phyloP scores from a whole-genome alignment of 2,113 vertebrate genomes.

The Gorsachius goisagi region DNA sequence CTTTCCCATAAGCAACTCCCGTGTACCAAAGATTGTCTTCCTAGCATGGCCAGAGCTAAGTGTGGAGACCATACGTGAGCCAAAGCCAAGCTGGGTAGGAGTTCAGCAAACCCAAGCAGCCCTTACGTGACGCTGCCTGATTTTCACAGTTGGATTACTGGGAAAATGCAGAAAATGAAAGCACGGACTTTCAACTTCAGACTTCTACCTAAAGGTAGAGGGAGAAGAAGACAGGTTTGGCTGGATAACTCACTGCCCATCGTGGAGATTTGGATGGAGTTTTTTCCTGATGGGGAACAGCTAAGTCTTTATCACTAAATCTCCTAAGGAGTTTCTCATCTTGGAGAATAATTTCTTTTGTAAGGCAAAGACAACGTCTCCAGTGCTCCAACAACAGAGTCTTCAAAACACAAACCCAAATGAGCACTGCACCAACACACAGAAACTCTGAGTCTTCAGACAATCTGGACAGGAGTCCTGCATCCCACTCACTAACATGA shows the following conservation, averaged over 20 bases:
- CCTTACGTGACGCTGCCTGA: neutral
- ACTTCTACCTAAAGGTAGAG: neutral
- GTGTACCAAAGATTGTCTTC: neutral
- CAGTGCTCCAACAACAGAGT: neutral
- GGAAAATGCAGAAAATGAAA: neutral
- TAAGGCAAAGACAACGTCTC: neutral
- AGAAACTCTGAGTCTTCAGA: neutral
- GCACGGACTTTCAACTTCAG: neutral
- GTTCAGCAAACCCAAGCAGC: neutral
- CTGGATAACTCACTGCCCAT: neutral
- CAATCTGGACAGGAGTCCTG: neutral
- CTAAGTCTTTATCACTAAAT: neutral
- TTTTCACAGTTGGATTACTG: neutral
- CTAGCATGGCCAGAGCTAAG: neutral
- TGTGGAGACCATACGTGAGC: neutral
- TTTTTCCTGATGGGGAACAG: neutral
- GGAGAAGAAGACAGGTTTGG: neutral
- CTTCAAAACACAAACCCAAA: neutral
- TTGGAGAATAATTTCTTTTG: neutral
- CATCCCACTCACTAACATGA: neutral
- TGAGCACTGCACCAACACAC: neutral
- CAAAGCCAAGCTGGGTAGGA: neutral
- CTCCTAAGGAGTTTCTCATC: neutral
- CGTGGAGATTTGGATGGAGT: neutral
- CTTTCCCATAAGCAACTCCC: neutral